Percentiles rank a stretch among this genome's conserved stretches.
Conservation (phyloP, 2,888 invertebrate genomes). For the Alitta virens region DNA sequence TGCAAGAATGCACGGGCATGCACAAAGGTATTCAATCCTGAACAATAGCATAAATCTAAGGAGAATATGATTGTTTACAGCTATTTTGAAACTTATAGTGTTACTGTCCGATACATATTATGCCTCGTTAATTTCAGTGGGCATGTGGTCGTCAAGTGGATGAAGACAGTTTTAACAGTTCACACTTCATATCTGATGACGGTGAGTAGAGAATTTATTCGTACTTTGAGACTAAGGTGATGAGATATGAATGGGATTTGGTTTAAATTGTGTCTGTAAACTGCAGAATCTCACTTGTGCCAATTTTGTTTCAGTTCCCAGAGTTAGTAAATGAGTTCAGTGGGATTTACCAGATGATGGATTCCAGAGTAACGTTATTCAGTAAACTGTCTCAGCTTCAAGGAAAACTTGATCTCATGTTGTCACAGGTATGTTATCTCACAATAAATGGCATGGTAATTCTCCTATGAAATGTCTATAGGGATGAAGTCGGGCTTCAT, state of each 20-base stretch:
- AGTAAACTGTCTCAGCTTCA: constrained; percentile 63
- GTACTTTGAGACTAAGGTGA: no score
- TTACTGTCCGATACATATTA: background rate
- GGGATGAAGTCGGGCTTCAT: background rate
- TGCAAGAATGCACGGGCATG: constrained; percentile 45
- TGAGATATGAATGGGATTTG: no score
- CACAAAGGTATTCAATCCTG: constrained; percentile 35
- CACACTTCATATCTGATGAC: constrained; percentile 67
- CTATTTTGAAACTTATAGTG: background rate
- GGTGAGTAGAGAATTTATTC: constrained; percentile 43
- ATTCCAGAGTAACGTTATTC: constrained; percentile 62
- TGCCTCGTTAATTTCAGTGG: constrained; percentile 19
- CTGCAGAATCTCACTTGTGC: background rate
- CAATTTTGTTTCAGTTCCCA: constrained; percentile 58
- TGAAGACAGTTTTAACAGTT: constrained; percentile 63
- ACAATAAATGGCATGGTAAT: no score
- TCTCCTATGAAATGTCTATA: background rate
- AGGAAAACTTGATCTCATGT: constrained; percentile 65
- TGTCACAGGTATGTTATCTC: constrained; percentile 43
- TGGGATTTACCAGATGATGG: constrained; percentile 64
- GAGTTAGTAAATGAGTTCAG: constrained; percentile 63
- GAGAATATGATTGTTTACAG: background rate
- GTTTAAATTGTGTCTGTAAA: no score
- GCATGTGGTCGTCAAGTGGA: constrained; percentile 59
- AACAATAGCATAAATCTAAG: background rate